Base-by-base conservation (phyloP, 2,113 vertebrate genomes). In the Trinectes maculatus region DNA sequence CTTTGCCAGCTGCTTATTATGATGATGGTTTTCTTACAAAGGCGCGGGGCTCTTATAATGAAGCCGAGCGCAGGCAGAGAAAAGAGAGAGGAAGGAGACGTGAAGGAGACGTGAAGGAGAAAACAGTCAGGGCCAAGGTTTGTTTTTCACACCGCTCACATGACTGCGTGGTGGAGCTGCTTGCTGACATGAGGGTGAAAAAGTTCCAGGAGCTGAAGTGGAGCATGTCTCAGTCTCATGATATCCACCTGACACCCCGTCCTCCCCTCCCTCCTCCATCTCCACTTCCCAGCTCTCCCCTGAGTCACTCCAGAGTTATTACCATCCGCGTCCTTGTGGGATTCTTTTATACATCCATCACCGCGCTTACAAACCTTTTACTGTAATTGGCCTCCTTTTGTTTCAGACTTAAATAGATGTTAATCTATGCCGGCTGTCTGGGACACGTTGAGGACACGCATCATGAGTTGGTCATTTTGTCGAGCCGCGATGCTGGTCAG, bases 211-310 rank as follows among this genome's bases (percentile, higher is more conserved):
- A 79, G 82, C 74, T 70, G 71, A 84, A 85, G 67, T 64, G 66
- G 46, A 87, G 82, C 85, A 79, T 56, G 66, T 60, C 73, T 66
- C 57, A n/a, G 83, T 92, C 91, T 84, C 89, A 91, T 93, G 91
- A 91, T 86, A 65, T 85, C 83, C 91, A 92, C 91, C 90, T 91
- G 91, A 92, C 87, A 79, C 63, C 37, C 64, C 64, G 29, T 58
- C 68, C 26, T 61, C 48, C 57, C 28, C 19, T n/a, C 49, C 8
- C 49, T 29, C 47, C 28, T 43, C 78, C 29, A 11, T 53, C 62
- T 65, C 36, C 21, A 29, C 40, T 83, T 62, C 74, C 68, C 46
- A 55, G 48, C 77, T 77, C 60, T 65, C 69, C 66, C 75, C 55
- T 44, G 80, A 68, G 59, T 70, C 71, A 70, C 22, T 59, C 74